Conservation (phyloP, 2,113 vertebrate species). For the Chionomys nivalis region DNA sequence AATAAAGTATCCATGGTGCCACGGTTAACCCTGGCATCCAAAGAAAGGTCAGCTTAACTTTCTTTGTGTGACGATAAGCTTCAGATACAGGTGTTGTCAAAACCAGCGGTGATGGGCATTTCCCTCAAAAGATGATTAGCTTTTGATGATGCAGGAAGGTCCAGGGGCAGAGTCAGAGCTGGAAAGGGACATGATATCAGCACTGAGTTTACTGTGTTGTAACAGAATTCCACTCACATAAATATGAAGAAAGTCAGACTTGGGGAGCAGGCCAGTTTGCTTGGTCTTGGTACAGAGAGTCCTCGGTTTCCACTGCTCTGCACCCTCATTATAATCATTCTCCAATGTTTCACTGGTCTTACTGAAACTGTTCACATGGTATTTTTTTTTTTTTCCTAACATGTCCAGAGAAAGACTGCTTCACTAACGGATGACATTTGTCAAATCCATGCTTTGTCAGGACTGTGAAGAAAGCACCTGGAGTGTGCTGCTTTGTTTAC, state of each 20-base stretch:
- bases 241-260: not conserved
- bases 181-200: not conserved
- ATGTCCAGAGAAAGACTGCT: not conserved
- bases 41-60: not conserved
- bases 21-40: slow-evolving; percentile 6
- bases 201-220: not conserved
- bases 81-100: not conserved
- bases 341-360: not conserved
- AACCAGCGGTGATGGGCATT: not conserved
- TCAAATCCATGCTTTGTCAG: not conserved
- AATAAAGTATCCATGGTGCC: not conserved
- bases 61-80: not conserved
- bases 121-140: not conserved
- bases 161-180: not conserved
- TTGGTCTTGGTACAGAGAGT: not conserved
- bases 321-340: not conserved
- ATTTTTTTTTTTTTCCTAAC: not conserved
- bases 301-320: not conserved
- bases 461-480: not conserved
- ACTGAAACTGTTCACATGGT: not conserved
- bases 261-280: not conserved
- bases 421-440: not conserved
- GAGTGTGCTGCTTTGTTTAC: not conserved
- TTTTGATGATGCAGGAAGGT: not conserved
- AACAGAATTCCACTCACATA: not conserved